phyloP scores from a whole-genome alignment of 2,888 invertebrate species.

The Cephalotes varians region DNA sequence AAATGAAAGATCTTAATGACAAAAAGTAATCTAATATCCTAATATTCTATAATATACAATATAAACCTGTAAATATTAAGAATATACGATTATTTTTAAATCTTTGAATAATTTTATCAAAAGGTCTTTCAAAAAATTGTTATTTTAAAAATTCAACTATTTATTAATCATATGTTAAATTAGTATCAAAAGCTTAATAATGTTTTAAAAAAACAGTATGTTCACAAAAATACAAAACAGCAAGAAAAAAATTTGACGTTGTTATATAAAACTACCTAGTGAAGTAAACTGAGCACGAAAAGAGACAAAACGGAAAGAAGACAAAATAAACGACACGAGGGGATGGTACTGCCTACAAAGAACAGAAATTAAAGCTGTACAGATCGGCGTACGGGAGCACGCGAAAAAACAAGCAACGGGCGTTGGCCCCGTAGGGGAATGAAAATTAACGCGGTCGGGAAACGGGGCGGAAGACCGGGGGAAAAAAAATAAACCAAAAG shows the following conservation, averaged over 20 bases:
- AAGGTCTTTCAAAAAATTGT: not conserved
- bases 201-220: not conserved
- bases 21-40: not conserved
- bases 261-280: not conserved
- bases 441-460: constrained; percentile 35
- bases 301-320: not conserved
- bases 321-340: constrained; percentile 19
- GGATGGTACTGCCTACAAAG: not conserved
- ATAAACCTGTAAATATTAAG: not conserved
- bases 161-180: not conserved
- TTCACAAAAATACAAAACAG: not conserved
- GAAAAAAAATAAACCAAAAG: constrained; percentile 22
- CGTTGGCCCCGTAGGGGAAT: not conserved
- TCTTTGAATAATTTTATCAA: not conserved
- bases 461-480: constrained; percentile 10
- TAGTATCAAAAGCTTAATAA: not conserved
- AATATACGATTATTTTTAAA: constrained; percentile 1
- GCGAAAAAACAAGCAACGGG: constrained; percentile 27
- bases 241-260: not conserved
- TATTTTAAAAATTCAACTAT: not conserved
- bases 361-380: constrained; percentile 27
- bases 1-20: not conserved
- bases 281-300: not conserved
- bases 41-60: no score
- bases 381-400: not conserved